Evolutionary conservation across 2,113 vertebrate genomes (phyloP).

Genomic region (Eurystomus gularis): DNA sequence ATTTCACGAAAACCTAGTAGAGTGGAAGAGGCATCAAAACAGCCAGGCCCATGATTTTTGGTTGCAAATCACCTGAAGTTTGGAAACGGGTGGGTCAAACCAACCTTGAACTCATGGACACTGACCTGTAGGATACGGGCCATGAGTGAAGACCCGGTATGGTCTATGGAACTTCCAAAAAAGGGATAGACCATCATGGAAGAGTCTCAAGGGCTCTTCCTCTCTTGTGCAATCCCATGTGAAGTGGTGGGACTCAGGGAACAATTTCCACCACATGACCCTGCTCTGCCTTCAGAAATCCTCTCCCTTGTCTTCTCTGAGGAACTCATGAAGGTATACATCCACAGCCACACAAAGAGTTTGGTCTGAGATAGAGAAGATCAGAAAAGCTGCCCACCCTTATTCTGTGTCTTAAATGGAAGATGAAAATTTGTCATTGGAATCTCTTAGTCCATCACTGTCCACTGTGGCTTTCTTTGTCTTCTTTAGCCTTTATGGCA

Average conservation of each 20-base stretch:
- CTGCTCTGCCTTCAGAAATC: background rate
- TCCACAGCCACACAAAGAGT: background rate
- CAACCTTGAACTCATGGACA: fast-evolving
- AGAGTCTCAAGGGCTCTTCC: background rate
- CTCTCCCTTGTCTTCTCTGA: background rate
- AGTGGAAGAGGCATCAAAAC: background rate
- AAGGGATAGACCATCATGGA: background rate
- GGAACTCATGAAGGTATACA: background rate
- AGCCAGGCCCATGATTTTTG: background rate
- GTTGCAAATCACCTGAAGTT: background rate
- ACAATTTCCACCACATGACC: fast-evolving
- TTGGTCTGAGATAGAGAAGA: background rate
- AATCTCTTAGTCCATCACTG: background rate
- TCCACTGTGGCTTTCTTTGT: background rate
- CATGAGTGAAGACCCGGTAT: background rate
- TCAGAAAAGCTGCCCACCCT: background rate
- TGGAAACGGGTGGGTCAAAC: background rate
- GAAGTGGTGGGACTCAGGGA: background rate
- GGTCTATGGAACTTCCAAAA: background rate
- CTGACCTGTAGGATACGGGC: background rate
- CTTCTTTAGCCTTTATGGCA: background rate
- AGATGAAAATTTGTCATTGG: background rate
- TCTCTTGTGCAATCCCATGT: background rate
- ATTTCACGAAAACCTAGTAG: background rate
- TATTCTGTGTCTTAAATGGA: background rate